A percentile compares a stretch with the other conserved stretches of the same genome.
These are phyloP conservation scores for Aurelia aurita complex sp. Pacific DNA, from an alignment of 30 jellyfish, hydroid and myxozoan genomes.

Conservation along the genomic window DNA sequence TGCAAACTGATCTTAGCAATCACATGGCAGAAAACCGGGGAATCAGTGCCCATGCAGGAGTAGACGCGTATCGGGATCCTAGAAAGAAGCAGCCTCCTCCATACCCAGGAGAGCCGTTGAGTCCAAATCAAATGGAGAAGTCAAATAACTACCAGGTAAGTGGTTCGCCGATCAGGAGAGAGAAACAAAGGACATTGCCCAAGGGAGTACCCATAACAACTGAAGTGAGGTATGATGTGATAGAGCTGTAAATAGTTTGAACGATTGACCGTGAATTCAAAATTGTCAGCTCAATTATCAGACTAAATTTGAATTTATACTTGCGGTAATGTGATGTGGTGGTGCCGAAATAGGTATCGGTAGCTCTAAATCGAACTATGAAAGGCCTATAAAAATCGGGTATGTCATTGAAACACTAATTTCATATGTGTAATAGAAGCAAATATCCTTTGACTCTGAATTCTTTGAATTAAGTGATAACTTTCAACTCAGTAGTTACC, in stretches of 20 bases:
- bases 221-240: constrained; percentile 33
- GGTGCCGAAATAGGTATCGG: too few species aligned
- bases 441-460: too few species aligned
- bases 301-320: too few species aligned
- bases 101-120: constrained; percentile 22
- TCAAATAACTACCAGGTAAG: constrained; percentile 32
- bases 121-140: not conserved
- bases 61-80: constrained; percentile 30
- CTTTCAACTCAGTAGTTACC: too few species aligned
- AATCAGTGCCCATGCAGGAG: constrained; percentile 1
- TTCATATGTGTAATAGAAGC: too few species aligned
- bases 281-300: too few species aligned
- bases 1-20: not conserved
- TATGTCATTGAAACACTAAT: too few species aligned
- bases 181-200: constrained; percentile 50
- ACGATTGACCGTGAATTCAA: too few species aligned
- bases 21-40: not conserved
- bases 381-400: too few species aligned
- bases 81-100: constrained; percentile 62
- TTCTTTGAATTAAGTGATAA: too few species aligned
- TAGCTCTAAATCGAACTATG: too few species aligned
- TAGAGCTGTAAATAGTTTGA: not conserved
- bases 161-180: constrained; percentile 14
- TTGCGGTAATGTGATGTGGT: too few species aligned
- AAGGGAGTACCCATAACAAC: constrained; percentile 43